Conservation (phyloP, 2,797 vertebrate species). For the Phataginus tricuspis region DNA sequence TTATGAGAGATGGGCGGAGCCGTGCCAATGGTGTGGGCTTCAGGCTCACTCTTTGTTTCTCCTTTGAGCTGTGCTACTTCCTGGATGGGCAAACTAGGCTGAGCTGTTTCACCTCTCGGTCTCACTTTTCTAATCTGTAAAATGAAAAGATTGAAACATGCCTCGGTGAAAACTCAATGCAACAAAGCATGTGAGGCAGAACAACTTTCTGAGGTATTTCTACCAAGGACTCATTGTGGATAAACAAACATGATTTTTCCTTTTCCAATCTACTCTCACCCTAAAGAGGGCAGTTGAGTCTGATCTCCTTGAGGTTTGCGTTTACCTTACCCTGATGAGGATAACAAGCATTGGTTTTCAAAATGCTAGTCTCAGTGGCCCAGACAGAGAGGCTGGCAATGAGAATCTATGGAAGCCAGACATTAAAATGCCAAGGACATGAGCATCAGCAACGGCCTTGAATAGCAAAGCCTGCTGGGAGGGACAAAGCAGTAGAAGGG, state of each 20-base stretch:
- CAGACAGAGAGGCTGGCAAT: neutral
- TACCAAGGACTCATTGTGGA: neutral
- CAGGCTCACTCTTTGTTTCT: neutral
- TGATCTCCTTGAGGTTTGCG: neutral
- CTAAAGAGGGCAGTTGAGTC: conserved; percentile 27
- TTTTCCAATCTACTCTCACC: neutral
- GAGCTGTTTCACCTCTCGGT: neutral
- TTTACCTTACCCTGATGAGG: conserved; percentile 22
- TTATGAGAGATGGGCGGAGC: neutral
- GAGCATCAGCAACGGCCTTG: conserved; percentile 59
- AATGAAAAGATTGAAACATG: neutral
- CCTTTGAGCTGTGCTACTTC: neutral
- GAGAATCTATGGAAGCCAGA: conserved; percentile 55
- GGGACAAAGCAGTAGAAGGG: neutral
- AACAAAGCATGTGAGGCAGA: neutral
- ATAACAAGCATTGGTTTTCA: neutral
- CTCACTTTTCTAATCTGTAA: conserved; percentile 6
- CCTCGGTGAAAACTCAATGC: neutral
- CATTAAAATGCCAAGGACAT: conserved; percentile 65
- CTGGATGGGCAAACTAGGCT: neutral
- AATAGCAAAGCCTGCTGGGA: conserved; percentile 39
- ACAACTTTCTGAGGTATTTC: conserved; percentile 11
- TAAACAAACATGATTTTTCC: neutral
- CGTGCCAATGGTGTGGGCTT: neutral
- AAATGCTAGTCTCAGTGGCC: neutral